Conservation (phyloP, 2,888 invertebrate genomes). For the Hypolimnas misippus region DNA sequence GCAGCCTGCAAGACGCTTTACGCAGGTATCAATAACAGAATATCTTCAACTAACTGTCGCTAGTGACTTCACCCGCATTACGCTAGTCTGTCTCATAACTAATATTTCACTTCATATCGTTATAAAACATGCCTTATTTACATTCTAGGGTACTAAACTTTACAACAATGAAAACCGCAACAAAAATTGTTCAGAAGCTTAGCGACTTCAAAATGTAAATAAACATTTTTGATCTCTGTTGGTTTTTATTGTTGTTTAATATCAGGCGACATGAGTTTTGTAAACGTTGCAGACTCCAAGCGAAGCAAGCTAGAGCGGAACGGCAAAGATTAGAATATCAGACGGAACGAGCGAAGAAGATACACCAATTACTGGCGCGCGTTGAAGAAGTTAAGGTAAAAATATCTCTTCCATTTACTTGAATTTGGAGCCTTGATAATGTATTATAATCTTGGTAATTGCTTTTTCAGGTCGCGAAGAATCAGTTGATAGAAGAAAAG, state of each 20-base stretch:
- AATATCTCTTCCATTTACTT: not conserved
- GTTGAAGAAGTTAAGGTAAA: constrained; percentile 90
- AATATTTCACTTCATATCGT: not conserved
- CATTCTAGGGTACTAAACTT: constrained; percentile 14
- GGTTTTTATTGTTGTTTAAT: not conserved
- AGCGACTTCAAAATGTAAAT: constrained; percentile 15
- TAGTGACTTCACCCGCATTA: not conserved
- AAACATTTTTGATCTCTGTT: constrained; percentile 1
- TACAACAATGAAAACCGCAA: constrained; percentile 11
- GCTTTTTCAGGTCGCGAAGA: constrained; percentile 87
- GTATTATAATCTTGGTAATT: not conserved
- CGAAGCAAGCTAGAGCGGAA: constrained; percentile 96
- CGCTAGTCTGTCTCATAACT: not conserved
- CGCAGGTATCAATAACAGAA: constrained; percentile 58
- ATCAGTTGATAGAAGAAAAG: constrained; percentile 93
- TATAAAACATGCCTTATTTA: constrained; percentile 10
- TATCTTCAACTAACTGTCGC: constrained; percentile 3
- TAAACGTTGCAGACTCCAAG: constrained; percentile 86
- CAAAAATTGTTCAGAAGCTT: constrained; percentile 13
- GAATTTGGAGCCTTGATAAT: not conserved
- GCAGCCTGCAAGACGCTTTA: constrained; percentile 92
- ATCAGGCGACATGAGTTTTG: not conserved
- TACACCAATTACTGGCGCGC: constrained; percentile 93
- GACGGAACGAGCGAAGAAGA: constrained; percentile 92
- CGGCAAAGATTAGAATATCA: constrained; percentile 92